Conservation (phyloP, 2,888 invertebrate species). For the Arctia plantaginis region DNA sequence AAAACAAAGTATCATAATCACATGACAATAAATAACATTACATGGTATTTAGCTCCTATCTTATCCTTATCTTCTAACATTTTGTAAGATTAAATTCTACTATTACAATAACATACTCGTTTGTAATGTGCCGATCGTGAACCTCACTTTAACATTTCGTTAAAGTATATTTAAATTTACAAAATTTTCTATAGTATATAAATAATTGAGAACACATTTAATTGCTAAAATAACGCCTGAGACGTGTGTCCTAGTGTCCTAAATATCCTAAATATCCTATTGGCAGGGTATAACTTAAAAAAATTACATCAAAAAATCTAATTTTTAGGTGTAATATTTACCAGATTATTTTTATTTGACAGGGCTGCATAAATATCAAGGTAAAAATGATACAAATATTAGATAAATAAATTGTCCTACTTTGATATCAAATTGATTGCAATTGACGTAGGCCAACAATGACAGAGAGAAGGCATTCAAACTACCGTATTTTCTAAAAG, state of each 20-base stretch:
- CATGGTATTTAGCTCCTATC: background rate
- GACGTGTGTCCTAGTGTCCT: background rate
- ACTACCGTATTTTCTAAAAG: background rate
- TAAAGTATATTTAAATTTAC: background rate
- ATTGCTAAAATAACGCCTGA: background rate
- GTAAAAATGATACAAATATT: background rate
- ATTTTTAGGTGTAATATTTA: background rate
- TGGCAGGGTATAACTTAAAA: background rate
- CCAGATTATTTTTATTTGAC: background rate
- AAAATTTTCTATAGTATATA: no score
- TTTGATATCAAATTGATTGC: background rate
- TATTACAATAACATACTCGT: background rate
- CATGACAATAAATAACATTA: background rate
- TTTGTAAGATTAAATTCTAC: slow-evolving; percentile 5
- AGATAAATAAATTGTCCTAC: background rate
- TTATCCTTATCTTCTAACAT: slow-evolving; percentile 36
- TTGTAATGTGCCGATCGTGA: background rate
- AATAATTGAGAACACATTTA: no score
- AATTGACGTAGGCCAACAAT: background rate
- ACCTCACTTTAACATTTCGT: background rate
- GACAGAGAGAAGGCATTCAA: background rate
- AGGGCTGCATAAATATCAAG: background rate
- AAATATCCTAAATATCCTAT: background rate
- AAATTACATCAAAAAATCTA: background rate
- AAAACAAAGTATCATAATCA: background rate